A percentile compares a stretch with the other conserved stretches of the same genome.
phyloP scores from a whole-genome alignment of 2,797 vertebrate genomes.

The Sebastes paucispinis region DNA sequence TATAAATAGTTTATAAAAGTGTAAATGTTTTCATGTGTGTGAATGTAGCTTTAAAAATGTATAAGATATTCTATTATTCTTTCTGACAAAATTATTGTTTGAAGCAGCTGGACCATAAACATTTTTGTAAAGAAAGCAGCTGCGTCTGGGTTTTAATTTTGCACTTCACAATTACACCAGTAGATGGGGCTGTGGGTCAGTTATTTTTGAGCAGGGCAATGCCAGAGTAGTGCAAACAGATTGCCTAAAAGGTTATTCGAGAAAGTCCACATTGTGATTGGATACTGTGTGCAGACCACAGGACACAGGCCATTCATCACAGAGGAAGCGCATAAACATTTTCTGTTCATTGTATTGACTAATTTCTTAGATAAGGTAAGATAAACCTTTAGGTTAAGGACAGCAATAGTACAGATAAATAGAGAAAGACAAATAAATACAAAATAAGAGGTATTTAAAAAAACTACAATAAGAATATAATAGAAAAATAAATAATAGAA shows the following conservation, averaged over 20 bases:
- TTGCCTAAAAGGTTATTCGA: background rate
- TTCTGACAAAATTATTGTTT: slow-evolving; percentile 3
- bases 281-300: background rate
- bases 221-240: background rate
- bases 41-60: slow-evolving; percentile 18
- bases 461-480: background rate
- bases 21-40: slow-evolving; percentile 25
- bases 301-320: background rate
- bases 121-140: slow-evolving; percentile 5
- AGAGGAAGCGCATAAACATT: background rate
- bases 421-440: background rate
- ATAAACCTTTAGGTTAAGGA: background rate
- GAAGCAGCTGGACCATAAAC: slow-evolving; percentile 24
- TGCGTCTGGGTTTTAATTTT: background rate
- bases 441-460: background rate
- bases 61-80: slow-evolving; percentile 11
- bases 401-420: no score
- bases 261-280: background rate
- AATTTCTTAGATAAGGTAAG: background rate
- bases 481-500: background rate
- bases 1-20: slow-evolving; percentile 14
- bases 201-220: background rate
- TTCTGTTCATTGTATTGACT: background rate
- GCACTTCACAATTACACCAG: slow-evolving; percentile 40
- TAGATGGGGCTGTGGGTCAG: slow-evolving; percentile 58